A percentile compares a stretch with the other conserved stretches of the same genome.
Evolutionary conservation across 1,140 invertebrate genomes (phyloP).

Genomic region (Heliothis virescens): DNA sequence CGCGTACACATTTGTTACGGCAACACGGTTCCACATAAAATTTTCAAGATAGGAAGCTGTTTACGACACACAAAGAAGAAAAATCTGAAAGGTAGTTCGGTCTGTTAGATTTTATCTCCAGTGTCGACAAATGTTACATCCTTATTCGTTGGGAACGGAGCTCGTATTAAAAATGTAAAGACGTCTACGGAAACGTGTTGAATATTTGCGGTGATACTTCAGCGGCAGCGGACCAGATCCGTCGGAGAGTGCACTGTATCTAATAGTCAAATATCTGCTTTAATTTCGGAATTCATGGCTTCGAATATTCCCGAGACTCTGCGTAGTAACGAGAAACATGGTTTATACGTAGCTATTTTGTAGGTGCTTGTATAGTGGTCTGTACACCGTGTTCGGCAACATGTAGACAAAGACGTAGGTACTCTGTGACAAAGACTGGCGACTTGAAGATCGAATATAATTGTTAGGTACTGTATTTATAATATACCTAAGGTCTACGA

Average conservation of each 20-base stretch:
- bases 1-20: background rate
- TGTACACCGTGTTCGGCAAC: too few species aligned
- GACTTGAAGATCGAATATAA: too few species aligned
- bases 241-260: conserved; percentile 5
- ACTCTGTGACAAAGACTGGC: too few species aligned
- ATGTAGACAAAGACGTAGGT: too few species aligned
- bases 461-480: too few species aligned
- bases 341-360: background rate
- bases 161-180: conserved; percentile 38
- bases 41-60: conserved; percentile 25
- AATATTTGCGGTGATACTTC: conserved; percentile 27
- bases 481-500: too few species aligned
- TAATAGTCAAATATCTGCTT: conserved; percentile 21
- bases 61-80: conserved; percentile 34
- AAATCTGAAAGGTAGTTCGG: conserved; percentile 26
- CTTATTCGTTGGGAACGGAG: conserved; percentile 16
- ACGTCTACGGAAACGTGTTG: conserved; percentile 16
- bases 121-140: conserved; percentile 22
- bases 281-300: conserved; percentile 18
- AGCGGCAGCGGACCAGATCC: background rate
- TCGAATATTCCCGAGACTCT: background rate
- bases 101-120: conserved; percentile 25
- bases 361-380: background rate
- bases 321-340: conserved; percentile 1
- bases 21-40: conserved; percentile 19